These are phyloP conservation scores for Diaperis boleti DNA, from an alignment of 2,888 invertebrate species.

Conservation along the genomic window DNA sequence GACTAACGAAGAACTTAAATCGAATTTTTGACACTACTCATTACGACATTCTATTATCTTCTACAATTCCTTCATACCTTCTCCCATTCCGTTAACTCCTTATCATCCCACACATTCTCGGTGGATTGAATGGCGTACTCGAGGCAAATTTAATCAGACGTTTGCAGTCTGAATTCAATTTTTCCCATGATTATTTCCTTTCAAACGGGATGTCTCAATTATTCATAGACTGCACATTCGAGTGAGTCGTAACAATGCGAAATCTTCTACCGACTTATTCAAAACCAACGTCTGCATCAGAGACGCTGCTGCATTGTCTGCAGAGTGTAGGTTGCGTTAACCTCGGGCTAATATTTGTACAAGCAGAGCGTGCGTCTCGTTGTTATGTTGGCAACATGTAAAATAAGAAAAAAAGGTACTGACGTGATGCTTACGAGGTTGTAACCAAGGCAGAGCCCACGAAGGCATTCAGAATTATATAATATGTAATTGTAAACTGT, in stretches of 20 bases:
- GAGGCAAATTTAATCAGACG: conserved; percentile 29
- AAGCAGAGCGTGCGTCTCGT: no score
- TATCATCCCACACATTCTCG: conserved; percentile 15
- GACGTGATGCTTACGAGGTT: no score
- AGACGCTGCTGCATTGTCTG: no score
- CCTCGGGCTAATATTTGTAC: no score
- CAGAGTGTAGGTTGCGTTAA: no score
- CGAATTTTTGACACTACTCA: not conserved
- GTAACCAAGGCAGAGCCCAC: no score
- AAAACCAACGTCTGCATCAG: not conserved
- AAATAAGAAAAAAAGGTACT: no score
- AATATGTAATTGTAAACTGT: no score
- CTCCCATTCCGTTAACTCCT: conserved; percentile 8
- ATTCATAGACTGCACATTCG: conserved; percentile 17
- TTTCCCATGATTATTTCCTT: conserved; percentile 19
- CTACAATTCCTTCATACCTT: not conserved
- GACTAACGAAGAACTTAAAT: not conserved
- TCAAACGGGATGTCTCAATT: conserved; percentile 18
- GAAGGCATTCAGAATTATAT: no score
- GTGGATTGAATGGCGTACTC: conserved; percentile 14
- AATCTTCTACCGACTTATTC: not conserved
- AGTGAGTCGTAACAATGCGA: conserved; percentile 2
- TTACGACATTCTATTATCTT: not conserved
- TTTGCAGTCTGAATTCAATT: conserved; percentile 24
- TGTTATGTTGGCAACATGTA: no score